Conservation (phyloP, 2,888 invertebrate species). For the Lacanobia oleracea region DNA sequence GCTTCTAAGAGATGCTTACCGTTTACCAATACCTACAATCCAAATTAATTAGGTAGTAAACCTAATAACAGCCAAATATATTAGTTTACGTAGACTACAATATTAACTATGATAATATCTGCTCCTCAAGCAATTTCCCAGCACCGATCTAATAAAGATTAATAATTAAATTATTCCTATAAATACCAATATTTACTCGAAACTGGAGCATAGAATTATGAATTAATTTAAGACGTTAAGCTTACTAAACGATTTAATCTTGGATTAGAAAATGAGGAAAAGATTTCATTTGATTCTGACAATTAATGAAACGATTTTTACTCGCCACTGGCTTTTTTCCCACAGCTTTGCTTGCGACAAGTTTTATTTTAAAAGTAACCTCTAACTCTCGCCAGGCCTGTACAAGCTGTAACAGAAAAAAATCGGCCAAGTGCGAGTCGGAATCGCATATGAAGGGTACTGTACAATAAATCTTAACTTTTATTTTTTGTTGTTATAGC, state of each 20-base stretch:
- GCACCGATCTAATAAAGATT: constrained; percentile 18
- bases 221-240: constrained; percentile 14
- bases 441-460: too few species aligned
- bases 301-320: too few species aligned
- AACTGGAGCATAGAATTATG: constrained; percentile 8
- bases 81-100: constrained; percentile 50
- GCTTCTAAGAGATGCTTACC: constrained; percentile 2
- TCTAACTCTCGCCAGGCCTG: too few species aligned
- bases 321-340: too few species aligned
- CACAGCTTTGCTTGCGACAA: too few species aligned
- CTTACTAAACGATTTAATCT: constrained; percentile 21
- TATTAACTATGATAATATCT: constrained; percentile 41
- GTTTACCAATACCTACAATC: constrained; percentile 26
- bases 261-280: constrained; percentile 18
- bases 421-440: too few species aligned
- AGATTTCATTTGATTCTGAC: constrained; percentile 6
- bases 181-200: constrained; percentile 31
- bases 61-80: constrained; percentile 43
- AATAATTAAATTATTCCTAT: constrained; percentile 24
- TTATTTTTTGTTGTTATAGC: too few species aligned
- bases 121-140: constrained; percentile 35
- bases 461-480: too few species aligned
- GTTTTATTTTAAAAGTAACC: too few species aligned
- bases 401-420: too few species aligned
- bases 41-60: constrained; percentile 46